A percentile compares a stretch with the other conserved stretches of the same genome.
These are phyloP conservation scores for Peromyscus eremicus DNA, from an alignment of 2,797 vertebrate species.

Conservation along the genomic window DNA sequence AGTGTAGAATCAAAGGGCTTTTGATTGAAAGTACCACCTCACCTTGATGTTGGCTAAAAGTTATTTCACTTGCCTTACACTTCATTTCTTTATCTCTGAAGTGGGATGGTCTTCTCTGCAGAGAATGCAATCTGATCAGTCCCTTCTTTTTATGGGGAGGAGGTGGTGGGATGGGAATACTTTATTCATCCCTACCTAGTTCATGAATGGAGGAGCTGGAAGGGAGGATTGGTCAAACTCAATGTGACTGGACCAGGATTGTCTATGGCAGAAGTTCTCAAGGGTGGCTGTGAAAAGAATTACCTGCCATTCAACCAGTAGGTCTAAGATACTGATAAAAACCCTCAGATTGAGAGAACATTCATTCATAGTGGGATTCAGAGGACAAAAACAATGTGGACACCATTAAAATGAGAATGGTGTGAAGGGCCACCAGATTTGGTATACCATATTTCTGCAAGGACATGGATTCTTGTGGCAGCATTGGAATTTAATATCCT, in stretches of 20 bases:
- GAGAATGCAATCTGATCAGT: background rate
- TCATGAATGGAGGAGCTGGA: background rate
- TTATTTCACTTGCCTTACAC: background rate
- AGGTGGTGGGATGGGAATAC: background rate
- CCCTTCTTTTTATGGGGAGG: background rate
- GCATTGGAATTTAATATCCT: background rate
- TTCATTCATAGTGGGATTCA: background rate
- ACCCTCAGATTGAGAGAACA: background rate
- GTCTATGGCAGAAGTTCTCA: background rate
- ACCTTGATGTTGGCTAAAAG: background rate
- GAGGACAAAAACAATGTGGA: background rate
- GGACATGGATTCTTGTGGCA: background rate
- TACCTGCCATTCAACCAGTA: background rate
- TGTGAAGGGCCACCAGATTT: no score
- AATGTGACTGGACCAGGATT: background rate
- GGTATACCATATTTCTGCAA: background rate
- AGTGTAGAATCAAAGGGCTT: background rate
- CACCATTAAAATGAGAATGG: background rate
- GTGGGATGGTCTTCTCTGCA: background rate
- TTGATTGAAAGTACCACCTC: background rate
- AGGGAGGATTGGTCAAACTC: background rate
- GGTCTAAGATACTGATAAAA: background rate
- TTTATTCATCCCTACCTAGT: background rate
- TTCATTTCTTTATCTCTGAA: background rate
- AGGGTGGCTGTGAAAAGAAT: background rate